A percentile compares a stretch with the other conserved stretches of the same genome.
These are phyloP conservation scores for Macropodus opercularis DNA, from an alignment of 2,797 vertebrate species.

Conservation along the genomic window DNA sequence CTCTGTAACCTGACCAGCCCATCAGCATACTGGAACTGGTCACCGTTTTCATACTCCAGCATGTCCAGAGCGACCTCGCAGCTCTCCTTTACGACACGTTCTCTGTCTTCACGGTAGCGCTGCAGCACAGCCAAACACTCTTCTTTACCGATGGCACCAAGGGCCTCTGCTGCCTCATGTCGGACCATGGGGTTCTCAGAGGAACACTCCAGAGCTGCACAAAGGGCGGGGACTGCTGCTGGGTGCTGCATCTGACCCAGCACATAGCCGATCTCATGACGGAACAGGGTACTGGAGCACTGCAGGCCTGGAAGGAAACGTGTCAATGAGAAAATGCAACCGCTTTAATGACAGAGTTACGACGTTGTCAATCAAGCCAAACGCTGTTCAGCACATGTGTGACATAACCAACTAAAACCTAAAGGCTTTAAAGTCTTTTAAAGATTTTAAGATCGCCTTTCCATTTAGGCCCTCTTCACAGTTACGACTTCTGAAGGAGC, in stretches of 20 bases:
- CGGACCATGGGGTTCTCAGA: conserved; percentile 93
- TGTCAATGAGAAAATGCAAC: too few species aligned
- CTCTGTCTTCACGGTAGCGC: conserved; percentile 77
- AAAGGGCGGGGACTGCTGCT: conserved; percentile 85
- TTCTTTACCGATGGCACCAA: conserved; percentile 90
- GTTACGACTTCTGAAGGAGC: too few species aligned
- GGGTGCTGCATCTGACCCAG: conserved; percentile 94
- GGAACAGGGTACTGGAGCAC: conserved; percentile 89
- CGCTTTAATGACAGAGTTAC: too few species aligned
- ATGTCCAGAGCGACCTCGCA: conserved; percentile 95
- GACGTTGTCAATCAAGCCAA: too few species aligned
- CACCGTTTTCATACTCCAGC: conserved; percentile 86
- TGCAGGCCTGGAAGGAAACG: conserved; percentile 80
- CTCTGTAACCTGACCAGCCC: conserved; percentile 81
- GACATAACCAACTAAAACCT: too few species aligned
- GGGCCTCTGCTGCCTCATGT: conserved; percentile 94
- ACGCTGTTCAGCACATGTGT: too few species aligned
- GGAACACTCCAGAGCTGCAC: conserved; percentile 66
- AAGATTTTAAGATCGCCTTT: too few species aligned
- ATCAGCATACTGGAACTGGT: conserved; percentile 91
- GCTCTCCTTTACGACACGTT: conserved; percentile 94
- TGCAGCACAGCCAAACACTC: conserved; percentile 86
- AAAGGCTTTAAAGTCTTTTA: too few species aligned
- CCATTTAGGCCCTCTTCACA: too few species aligned
- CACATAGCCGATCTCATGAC: conserved; percentile 94